Evolutionary conservation across 2,888 invertebrate genomes (phyloP).

Genomic region (Argyra leucocephala): DNA sequence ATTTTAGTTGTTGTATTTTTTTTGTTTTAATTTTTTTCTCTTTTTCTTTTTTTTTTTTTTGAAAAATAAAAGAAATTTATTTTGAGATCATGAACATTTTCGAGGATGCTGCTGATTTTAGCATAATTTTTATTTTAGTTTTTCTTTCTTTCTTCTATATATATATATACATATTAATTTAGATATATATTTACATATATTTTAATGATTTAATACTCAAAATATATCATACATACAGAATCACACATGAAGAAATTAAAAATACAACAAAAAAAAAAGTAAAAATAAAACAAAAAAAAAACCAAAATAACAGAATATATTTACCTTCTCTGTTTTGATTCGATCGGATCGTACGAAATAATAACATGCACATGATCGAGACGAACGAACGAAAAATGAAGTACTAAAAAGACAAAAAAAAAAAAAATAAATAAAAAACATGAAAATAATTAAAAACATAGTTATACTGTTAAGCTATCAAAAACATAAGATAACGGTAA

Average conservation of each 20-base stretch:
- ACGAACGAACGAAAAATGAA: neutral
- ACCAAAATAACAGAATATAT: neutral
- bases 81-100: constrained; percentile 6
- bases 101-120: constrained; percentile 6
- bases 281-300: neutral
- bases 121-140: neutral
- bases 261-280: neutral
- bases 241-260: too few relatives aligned
- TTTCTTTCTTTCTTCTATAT: neutral
- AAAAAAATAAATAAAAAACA: neutral
- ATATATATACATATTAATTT: too few relatives aligned
- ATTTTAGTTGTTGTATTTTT: too few relatives aligned
- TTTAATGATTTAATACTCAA: neutral
- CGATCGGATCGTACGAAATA: neutral
- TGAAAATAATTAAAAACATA: too few relatives aligned
- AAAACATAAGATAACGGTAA: neutral
- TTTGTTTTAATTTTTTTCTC: neutral
- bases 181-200: neutral
- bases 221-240: neutral
- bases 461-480: neutral
- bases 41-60: neutral
- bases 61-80: neutral
- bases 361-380: neutral
- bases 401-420: neutral
- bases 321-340: constrained; percentile 6